These are phyloP conservation scores for Anastrepha ludens DNA, from an alignment of 1,140 invertebrate species.

Conservation along the genomic window DNA sequence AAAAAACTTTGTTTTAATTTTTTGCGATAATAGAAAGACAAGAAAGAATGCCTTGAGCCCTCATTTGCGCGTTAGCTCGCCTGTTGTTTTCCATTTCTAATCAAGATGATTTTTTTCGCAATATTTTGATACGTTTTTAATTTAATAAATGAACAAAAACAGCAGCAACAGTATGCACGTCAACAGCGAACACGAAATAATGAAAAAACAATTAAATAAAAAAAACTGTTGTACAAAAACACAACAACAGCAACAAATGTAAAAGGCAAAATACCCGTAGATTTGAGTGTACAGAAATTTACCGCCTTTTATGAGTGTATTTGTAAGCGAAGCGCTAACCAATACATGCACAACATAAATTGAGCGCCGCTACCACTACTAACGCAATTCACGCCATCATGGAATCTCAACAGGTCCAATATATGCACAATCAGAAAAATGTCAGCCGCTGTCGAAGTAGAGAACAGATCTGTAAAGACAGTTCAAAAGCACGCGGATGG, in stretches of 20 bases:
- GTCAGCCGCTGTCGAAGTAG: not conserved
- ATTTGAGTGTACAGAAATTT: constrained; percentile 55
- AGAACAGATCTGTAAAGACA: not conserved
- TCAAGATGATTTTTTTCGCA: constrained; percentile 55
- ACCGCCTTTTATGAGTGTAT: constrained; percentile 55
- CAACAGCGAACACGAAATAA: not conserved
- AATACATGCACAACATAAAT: not conserved
- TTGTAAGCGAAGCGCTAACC: constrained; percentile 46
- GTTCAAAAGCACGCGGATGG: not conserved
- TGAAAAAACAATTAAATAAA: constrained; percentile 29
- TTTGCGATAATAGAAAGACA: not conserved
- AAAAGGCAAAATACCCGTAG: constrained; percentile 47
- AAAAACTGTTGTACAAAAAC: not conserved
- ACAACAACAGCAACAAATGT: constrained; percentile 1
- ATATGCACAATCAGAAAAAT: not conserved
- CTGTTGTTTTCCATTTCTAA: constrained; percentile 44
- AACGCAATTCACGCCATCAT: constrained; percentile 32
- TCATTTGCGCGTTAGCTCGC: constrained; percentile 3
- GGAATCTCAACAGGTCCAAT: not conserved
- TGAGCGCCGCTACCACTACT: constrained; percentile 13
- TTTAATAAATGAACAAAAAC: constrained; percentile 60
- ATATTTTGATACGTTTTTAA: constrained; percentile 55
- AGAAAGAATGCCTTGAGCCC: constrained; percentile 5
- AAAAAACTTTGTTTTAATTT: not conserved
- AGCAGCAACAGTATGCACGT: constrained; percentile 57